Conservation (phyloP, 2,888 invertebrate species). For the Dolomedes plantarius region DNA sequence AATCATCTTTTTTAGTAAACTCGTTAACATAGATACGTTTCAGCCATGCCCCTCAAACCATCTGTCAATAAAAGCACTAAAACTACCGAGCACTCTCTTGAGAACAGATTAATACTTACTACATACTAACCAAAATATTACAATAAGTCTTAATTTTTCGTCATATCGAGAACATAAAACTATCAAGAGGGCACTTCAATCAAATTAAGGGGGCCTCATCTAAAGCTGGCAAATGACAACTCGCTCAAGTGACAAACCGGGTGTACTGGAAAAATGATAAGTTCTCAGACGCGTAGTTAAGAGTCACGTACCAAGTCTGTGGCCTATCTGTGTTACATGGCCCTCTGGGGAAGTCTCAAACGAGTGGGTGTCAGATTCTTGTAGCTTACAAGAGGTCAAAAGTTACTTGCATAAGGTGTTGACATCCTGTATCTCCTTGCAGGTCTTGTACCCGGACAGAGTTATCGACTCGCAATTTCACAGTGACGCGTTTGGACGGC, state of each 20-base stretch:
- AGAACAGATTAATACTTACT: no score
- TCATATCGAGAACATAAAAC: not conserved
- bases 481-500: not conserved
- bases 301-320: not conserved
- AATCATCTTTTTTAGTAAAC: no score
- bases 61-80: no score
- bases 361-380: conserved; percentile 4
- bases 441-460: not conserved
- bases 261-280: not conserved
- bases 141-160: not conserved
- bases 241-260: not conserved
- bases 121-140: not conserved
- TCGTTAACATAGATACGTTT: no score
- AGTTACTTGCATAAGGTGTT: conserved; percentile 16
- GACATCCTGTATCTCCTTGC: conserved; percentile 13
- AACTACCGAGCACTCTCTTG: no score
- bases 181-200: not conserved
- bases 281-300: not conserved
- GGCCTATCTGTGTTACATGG: not conserved
- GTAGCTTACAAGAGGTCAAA: conserved; percentile 5
- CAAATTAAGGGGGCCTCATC: not conserved
- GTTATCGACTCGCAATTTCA: not conserved
- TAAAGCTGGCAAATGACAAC: not conserved
- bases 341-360: not conserved
- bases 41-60: no score